A percentile compares a stretch with the other conserved stretches of the same genome.
These are phyloP conservation scores for Gallinago nigripennis DNA, from an alignment of 2,797 vertebrate genomes.

Conservation along the genomic window DNA sequence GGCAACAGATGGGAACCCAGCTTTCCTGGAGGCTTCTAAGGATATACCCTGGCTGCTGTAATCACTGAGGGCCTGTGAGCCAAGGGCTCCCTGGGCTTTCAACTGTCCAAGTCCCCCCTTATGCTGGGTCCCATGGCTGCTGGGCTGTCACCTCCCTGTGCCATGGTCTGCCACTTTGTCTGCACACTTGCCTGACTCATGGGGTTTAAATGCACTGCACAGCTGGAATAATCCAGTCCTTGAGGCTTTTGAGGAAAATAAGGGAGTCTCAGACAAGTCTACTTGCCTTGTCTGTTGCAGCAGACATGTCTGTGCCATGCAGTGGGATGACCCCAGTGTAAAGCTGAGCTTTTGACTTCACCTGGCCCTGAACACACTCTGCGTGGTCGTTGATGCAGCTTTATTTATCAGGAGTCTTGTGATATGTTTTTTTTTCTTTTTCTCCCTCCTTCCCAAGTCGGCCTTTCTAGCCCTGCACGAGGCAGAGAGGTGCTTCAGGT, in stretches of 20 bases:
- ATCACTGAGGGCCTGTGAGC: not conserved
- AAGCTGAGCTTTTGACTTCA: not conserved
- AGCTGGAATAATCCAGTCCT: not conserved
- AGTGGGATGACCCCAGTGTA: rapidly evolving
- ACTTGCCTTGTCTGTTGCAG: not conserved
- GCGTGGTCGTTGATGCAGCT: not conserved
- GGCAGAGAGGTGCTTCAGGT: not conserved
- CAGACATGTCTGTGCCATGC: rapidly evolving
- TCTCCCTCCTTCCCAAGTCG: not conserved
- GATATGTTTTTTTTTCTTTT: not conserved
- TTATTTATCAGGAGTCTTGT: not conserved
- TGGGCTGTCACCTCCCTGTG: rapidly evolving
- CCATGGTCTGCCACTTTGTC: rapidly evolving
- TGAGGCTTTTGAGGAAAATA: not conserved
- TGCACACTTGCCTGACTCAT: rapidly evolving
- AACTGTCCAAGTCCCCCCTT: not conserved
- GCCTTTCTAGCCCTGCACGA: not conserved
- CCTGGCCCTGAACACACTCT: not conserved
- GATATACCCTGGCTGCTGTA: not conserved
- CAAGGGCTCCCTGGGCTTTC: not conserved
- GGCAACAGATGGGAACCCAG: not conserved
- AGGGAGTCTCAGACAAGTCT: not conserved
- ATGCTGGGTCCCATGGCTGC: rapidly evolving
- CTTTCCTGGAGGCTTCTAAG: not conserved
- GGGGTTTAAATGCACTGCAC: not conserved